A percentile compares a stretch with the other conserved stretches of the same genome.
These are phyloP conservation scores for Dasyurus viverrinus DNA, from an alignment of 2,113 vertebrate species.

Conservation along the genomic window DNA sequence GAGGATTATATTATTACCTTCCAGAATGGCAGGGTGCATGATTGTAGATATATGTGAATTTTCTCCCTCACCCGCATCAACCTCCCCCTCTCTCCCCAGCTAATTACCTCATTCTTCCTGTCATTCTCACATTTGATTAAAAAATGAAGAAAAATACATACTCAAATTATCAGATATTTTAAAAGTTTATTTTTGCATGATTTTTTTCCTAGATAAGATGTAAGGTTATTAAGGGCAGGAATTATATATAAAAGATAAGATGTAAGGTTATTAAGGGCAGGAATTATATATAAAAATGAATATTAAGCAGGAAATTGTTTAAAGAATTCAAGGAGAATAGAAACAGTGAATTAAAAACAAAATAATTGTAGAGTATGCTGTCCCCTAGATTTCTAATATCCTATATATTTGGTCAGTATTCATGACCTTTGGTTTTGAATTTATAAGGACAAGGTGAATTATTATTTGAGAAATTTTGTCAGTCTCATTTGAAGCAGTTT, in stretches of 20 bases:
- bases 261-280: too few species aligned
- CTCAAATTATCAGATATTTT: not conserved
- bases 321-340: not conserved
- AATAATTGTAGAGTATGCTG: not conserved
- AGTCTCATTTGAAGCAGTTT: not conserved
- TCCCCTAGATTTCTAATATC: not conserved
- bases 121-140: not conserved
- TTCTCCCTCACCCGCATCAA: not conserved
- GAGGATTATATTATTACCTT: not conserved
- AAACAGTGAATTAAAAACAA: not conserved
- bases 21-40: not conserved
- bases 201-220: not conserved
- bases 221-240: too few species aligned
- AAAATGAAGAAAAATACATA: not conserved
- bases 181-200: not conserved
- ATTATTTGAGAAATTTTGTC: not conserved
- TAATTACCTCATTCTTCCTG: not conserved
- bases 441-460: not conserved
- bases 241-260: not conserved
- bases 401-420: not conserved
- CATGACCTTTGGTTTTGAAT: not conserved
- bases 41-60: not conserved
- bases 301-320: not conserved
- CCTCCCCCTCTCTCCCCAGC: too few species aligned
- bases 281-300: not conserved